Conservation (phyloP, 1,140 invertebrate genomes). For the Galendromus occidentalis region DNA sequence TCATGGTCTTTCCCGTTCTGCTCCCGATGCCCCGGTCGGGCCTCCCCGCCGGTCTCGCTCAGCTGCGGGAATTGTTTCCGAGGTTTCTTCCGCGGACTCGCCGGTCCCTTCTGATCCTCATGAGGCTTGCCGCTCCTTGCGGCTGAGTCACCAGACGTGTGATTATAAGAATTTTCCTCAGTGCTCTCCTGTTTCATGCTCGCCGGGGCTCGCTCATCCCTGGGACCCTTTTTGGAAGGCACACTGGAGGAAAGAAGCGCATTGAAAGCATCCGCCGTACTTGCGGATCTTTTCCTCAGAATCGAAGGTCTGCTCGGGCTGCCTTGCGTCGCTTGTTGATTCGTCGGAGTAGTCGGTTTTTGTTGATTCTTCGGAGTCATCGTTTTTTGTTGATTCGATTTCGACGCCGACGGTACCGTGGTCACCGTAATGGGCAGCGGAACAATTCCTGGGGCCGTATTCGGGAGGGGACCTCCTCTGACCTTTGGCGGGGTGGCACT, state of each 20-base stretch:
- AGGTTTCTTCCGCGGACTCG: conserved; percentile 45
- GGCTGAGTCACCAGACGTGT: background rate
- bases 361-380: too few relatives aligned
- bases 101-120: background rate
- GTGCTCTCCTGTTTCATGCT: background rate
- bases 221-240: background rate
- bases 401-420: too few relatives aligned
- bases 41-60: background rate
- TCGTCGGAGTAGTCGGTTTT: too few relatives aligned
- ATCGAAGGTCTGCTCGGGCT: background rate
- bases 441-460: too few relatives aligned
- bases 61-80: conserved; percentile 47
- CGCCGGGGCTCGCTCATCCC: background rate
- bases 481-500: too few relatives aligned
- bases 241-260: background rate
- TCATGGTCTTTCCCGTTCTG: background rate
- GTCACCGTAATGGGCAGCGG: too few relatives aligned
- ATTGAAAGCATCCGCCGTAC: background rate
- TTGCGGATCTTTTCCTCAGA: background rate
- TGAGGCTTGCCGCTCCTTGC: background rate
- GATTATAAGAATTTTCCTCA: background rate
- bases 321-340: too few relatives aligned
- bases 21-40: background rate
- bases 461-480: too few relatives aligned
- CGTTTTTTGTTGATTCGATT: too few relatives aligned